Conservation (phyloP, 92 coral and sea anemone species). For the Micromussa lordhowensis region DNA sequence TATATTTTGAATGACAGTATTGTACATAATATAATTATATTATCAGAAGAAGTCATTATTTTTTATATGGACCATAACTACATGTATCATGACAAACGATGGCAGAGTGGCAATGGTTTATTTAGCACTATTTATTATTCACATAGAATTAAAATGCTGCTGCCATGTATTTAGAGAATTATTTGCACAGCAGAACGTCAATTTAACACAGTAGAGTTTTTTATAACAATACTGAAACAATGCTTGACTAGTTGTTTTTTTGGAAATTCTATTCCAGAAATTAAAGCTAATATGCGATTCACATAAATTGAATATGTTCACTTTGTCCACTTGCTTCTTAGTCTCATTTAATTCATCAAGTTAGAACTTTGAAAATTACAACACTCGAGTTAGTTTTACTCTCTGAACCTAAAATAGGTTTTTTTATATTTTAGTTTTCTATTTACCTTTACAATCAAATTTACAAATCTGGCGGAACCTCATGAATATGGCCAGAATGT, state of each 20-base stretch:
- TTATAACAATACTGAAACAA: neutral
- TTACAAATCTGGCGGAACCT: too few relatives aligned
- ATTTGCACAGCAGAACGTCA: neutral
- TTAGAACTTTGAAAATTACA: neutral
- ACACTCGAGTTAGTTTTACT: neutral
- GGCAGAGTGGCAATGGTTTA: neutral
- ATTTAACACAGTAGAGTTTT: neutral
- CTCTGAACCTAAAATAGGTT: neutral
- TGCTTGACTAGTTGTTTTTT: neutral
- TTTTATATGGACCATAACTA: neutral
- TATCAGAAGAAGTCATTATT: slow-evolving; percentile 4
- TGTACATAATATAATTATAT: slow-evolving; percentile 1
- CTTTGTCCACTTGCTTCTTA: neutral
- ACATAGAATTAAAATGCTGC: slow-evolving; percentile 6
- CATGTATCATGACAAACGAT: neutral
- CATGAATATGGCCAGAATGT: too few relatives aligned
- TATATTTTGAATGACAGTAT: neutral
- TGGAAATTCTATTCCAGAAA: neutral
- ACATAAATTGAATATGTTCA: neutral
- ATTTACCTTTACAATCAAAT: too few relatives aligned
- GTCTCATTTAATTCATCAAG: neutral
- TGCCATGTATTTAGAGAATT: neutral
- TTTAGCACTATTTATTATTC: slow-evolving; percentile 10
- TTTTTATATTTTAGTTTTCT: too few relatives aligned
- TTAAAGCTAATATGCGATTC: neutral